Evolutionary conservation across 1,140 invertebrate genomes (phyloP), one percentile per base, ranked within the genome.

Genomic region (Anthonomus grandis): DNA sequence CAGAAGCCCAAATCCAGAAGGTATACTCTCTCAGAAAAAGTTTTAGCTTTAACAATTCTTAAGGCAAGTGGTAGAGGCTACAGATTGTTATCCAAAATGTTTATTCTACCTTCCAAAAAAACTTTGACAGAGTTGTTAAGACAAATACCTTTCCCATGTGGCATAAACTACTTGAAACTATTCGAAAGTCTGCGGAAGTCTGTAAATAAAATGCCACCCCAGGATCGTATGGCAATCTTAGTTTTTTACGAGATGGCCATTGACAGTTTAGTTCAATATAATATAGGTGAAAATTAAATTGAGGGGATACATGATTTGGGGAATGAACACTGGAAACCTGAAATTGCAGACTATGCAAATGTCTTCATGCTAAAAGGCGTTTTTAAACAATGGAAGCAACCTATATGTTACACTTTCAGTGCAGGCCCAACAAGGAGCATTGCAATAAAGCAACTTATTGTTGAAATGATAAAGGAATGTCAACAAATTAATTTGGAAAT

Each of bases 281-380:
- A 56, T 27, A 13, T 12, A 18, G 46, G 27, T 5, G n/a, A 18
- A 13, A 36, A 57, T 15, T 13, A 21, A 4, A 50, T 60, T 24
- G 55, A 49, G 36, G 70, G 68, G 1, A 59, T 69, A 38, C 52
- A 67, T 10, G 46, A 54, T 25, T 60, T 64, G 54, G 69, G 67
- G 13, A 17, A 48, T 18, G 24, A 50, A 45, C 54, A 36, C 25
- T 23, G 9, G 42, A 3, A n/a, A n/a, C n/a, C 34, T 27, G 44
- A 57, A 18, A 60, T 60, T 49, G 70, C 67, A 5, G 59, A 72
- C 37, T 64, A 71, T 58, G 68, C 63, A 0, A 60, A 61, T 46
- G 70, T 71, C 6, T 71, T 68, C 42, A 69, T 72, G 64, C 24
- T 70, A 4, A 48, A 64, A 24, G 67, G 67, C 0, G 24, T 71